Evolutionary conservation across 2,113 vertebrate genomes (phyloP), one percentile per base, ranked within the genome.

Genomic region (Heptranchias perlo): DNA sequence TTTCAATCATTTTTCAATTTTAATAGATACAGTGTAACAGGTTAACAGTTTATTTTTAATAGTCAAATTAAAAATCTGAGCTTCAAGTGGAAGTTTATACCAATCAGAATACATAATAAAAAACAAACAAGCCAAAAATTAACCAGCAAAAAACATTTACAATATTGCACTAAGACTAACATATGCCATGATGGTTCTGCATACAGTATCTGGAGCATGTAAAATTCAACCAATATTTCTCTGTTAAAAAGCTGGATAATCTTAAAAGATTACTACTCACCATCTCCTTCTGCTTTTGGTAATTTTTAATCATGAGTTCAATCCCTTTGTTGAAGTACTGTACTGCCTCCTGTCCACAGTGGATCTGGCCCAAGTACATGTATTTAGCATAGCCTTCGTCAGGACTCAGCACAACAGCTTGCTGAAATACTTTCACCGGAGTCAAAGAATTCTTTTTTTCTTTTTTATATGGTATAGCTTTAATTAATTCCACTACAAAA

Each of bases 291-390:
- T 97, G 97, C 87, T 97, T 97, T n/a, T 98, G 97, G 96, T 98
- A 91, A 18, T 82, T 94, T 69, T 96, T 97, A 65, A 98, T 97
- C 95, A 98, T 97, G 87, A 98, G 95, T 94, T 98, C 97, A 96
- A 98, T 97, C 96, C 98, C 98, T 96, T 96, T 98, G 4, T 96
- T 97, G 96, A 98, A 98, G 96, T 97, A 98, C 47, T 97, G 97
- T 67, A 98, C 97, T 69, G 98, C 97, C 96, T 98, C 98, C 28
- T 97, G 96, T 25, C 97, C 97, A 0, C 97, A 97, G 96, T 98
- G 97, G 95, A 98, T 98, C 97, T 98, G 98, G 52, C 98, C 98
- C 94, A 98, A 97, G 96, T 97, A 98, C 98, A 98, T 98, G 96
- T 98, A 98, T 95, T 98, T 98, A 96, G 97, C 97, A 96, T 98